Evolutionary conservation across 2,113 vertebrate genomes (phyloP).

Genomic region (Clarias batrachus): DNA sequence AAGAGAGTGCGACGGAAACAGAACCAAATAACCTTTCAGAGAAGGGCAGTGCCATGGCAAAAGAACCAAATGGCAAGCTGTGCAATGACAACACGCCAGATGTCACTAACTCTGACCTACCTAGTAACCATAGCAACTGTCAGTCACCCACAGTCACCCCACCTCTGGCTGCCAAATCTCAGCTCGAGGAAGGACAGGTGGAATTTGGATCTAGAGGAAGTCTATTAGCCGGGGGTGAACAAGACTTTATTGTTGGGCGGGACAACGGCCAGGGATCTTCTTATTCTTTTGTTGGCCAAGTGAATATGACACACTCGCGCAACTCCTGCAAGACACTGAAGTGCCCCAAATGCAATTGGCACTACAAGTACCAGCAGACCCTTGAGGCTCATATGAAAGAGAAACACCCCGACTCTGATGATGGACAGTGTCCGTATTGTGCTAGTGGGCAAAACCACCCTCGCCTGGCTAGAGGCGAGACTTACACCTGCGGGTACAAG

Average conservation of each 20-base stretch:
- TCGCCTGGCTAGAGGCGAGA: conserved; percentile 93
- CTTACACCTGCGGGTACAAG: conserved; percentile 98
- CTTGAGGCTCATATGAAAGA: conserved; percentile 99
- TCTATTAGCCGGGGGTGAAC: conserved; percentile 29
- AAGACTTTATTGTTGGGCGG: conserved; percentile 1
- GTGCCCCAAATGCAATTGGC: conserved; percentile 99
- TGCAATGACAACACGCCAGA: conserved; percentile 34
- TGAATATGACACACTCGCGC: conserved; percentile 98
- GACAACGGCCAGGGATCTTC: conserved; percentile 59
- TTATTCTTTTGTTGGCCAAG: conserved; percentile 87
- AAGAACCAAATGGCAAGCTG: conserved; percentile 43
- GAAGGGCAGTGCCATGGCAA: conserved; percentile 73
- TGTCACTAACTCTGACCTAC: conserved; percentile 39
- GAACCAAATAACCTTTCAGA: conserved; percentile 83
- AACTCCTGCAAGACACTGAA: conserved; percentile 99
- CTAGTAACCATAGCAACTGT: conserved; percentile 39
- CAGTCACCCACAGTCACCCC: conserved; percentile 18
- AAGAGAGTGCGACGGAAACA: conserved; percentile 81
- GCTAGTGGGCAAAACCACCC: conserved; percentile 93
- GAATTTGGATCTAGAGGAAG: conserved; percentile 38
- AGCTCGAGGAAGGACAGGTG: conserved; percentile 28
- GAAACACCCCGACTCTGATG: conserved; percentile 92
- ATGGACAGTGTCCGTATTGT: conserved; percentile 86
- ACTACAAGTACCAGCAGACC: conserved; percentile 99
- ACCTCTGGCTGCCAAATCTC: conserved; percentile 7